Conservation (phyloP, 2,888 invertebrate genomes). For the Caenorhabditis sinica region DNA sequence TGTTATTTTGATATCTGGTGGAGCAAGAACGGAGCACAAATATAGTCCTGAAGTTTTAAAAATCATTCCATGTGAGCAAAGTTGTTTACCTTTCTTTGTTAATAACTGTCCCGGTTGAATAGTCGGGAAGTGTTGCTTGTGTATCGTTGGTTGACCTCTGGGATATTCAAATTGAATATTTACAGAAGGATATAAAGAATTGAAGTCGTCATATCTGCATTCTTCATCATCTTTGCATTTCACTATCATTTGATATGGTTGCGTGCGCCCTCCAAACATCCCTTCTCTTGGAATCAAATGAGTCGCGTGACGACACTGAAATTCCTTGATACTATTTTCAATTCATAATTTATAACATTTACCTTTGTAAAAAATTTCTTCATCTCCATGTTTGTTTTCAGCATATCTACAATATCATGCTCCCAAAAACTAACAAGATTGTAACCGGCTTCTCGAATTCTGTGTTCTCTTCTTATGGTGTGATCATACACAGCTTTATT, state of each 20-base stretch:
- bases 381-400: not conserved
- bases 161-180: conserved; percentile 13
- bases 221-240: not conserved
- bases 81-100: conserved; percentile 12
- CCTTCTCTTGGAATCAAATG: conserved; percentile 9
- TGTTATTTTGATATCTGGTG: not conserved
- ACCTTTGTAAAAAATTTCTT: not conserved
- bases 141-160: not conserved
- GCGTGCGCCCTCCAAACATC: not conserved
- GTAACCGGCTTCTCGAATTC: not conserved
- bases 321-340: no score
- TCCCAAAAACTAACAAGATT: not conserved
- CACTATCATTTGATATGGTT: not conserved
- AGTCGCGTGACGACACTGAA: conserved; percentile 11
- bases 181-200: conserved; percentile 5
- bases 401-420: not conserved
- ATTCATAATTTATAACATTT: not conserved
- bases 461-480: not conserved
- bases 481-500: conserved; percentile 1
- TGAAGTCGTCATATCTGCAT: conserved; percentile 8
- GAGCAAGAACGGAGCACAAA: not conserved
- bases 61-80: no score
- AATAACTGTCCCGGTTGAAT: not conserved
- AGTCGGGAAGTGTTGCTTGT: not conserved
- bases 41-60: conserved; percentile 1